A percentile compares a stretch with the other conserved stretches of the same genome.
phyloP scores from a whole-genome alignment of 92 coral and sea anemone genomes.

The Hydrozoanthus gracilis region DNA sequence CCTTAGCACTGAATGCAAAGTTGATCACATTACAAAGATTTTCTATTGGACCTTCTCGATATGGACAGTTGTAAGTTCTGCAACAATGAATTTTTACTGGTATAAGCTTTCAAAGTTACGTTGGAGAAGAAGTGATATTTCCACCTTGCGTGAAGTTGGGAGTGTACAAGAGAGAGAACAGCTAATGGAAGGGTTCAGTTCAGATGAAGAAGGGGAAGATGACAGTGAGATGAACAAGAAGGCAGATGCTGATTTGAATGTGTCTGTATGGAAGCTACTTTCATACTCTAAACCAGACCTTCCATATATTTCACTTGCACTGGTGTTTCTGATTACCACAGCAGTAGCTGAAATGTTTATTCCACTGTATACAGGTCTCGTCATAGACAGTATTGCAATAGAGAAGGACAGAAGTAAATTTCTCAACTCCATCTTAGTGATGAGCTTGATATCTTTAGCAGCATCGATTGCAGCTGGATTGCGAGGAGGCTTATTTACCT shows the following conservation, averaged over 20 bases:
- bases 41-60: conserved; percentile 83
- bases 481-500: conserved; percentile 87
- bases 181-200: conserved; percentile 53
- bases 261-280: conserved; percentile 71
- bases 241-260: conserved; percentile 43
- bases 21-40: conserved; percentile 51
- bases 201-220: conserved; percentile 24
- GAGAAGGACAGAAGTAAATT: conserved; percentile 79
- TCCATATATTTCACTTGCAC: conserved; percentile 73
- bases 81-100: conserved; percentile 68
- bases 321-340: conserved; percentile 77
- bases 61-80: conserved; percentile 66
- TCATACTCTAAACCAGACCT: conserved; percentile 91
- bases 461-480: conserved; percentile 91
- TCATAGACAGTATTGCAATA: conserved; percentile 96
- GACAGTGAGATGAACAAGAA: conserved; percentile 26
- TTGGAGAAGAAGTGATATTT: conserved; percentile 29
- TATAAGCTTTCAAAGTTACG: conserved; percentile 64
- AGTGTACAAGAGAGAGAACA: conserved; percentile 74
- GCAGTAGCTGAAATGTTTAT: conserved; percentile 95
- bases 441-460: conserved; percentile 79
- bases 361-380: conserved; percentile 92
- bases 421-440: conserved; percentile 67
- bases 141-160: conserved; percentile 84
- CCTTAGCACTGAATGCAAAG: conserved; percentile 81